phyloP scores from a whole-genome alignment of 1,140 invertebrate genomes.

The Mamestra configurata region DNA sequence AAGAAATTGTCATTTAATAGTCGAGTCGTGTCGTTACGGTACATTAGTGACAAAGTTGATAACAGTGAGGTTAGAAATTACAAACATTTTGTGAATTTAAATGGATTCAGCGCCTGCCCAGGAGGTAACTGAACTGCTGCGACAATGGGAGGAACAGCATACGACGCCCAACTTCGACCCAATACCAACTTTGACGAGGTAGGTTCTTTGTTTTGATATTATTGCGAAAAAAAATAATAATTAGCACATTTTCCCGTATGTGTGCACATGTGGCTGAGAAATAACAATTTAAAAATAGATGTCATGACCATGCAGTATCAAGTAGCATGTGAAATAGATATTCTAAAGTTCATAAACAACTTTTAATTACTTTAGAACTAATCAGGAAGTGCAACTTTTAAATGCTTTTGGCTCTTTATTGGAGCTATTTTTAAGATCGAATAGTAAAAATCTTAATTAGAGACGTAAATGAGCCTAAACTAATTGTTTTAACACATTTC shows the following conservation, averaged over 20 bases:
- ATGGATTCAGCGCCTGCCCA: conserved; percentile 85
- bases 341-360: not conserved
- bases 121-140: conserved; percentile 91
- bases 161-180: conserved; percentile 90
- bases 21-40: conserved; percentile 14
- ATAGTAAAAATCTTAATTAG: not conserved
- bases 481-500: not conserved
- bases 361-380: conserved; percentile 11
- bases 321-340: not conserved
- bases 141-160: conserved; percentile 93
- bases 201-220: conserved; percentile 56
- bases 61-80: conserved; percentile 72
- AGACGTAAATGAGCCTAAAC: not conserved
- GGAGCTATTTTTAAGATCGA: not conserved
- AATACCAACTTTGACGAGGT: conserved; percentile 90
- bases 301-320: not conserved
- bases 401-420: not conserved
- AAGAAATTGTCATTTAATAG: conserved; percentile 3
- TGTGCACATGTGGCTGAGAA: conserved; percentile 8
- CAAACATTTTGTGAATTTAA: conserved; percentile 54
- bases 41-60: conserved; percentile 51
- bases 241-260: conserved; percentile 55
- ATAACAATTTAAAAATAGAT: conserved; percentile 29
- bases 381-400: not conserved
- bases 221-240: conserved; percentile 55